Evolutionary conservation across 2,113 vertebrate genomes (phyloP).

Genomic region (Prunella himalayana): DNA sequence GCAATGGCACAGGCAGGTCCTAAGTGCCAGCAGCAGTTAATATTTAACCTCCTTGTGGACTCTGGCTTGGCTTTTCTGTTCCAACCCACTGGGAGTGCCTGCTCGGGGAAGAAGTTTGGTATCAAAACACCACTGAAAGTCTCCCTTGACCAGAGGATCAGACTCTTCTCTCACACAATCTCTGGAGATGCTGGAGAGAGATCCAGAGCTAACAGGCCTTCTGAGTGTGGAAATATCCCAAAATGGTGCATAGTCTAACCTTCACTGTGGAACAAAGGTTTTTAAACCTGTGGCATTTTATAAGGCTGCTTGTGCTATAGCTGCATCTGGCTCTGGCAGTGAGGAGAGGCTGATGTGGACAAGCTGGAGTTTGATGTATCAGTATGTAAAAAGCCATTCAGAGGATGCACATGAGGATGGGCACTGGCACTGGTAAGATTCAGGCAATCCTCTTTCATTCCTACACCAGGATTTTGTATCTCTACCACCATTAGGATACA

Average conservation of each 20-base stretch:
- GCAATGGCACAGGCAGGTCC: neutral
- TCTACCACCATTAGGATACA: neutral
- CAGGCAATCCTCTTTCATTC: neutral
- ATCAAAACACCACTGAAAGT: neutral
- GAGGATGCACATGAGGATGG: neutral
- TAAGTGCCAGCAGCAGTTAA: neutral
- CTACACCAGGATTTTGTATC: neutral
- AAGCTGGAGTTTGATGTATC: neutral
- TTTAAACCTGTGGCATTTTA: neutral
- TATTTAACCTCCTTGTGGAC: constrained; percentile 28
- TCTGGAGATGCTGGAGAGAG: neutral
- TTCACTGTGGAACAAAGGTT: neutral
- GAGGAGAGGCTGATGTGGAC: neutral
- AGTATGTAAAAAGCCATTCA: neutral
- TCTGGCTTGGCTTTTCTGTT: neutral
- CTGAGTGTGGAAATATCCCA: neutral
- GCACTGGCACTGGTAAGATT: neutral
- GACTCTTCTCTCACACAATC: neutral
- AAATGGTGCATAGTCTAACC: neutral
- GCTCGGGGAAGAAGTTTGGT: neutral
- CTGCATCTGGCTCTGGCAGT: neutral
- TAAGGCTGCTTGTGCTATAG: neutral
- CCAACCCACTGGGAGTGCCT: neutral
- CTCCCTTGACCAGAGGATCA: neutral
- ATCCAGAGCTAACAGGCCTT: neutral